Percentiles rank a stretch among this genome's conserved stretches.
These are phyloP conservation scores for Hypothenemus hampei DNA, from an alignment of 1,140 invertebrate genomes.

Conservation along the genomic window DNA sequence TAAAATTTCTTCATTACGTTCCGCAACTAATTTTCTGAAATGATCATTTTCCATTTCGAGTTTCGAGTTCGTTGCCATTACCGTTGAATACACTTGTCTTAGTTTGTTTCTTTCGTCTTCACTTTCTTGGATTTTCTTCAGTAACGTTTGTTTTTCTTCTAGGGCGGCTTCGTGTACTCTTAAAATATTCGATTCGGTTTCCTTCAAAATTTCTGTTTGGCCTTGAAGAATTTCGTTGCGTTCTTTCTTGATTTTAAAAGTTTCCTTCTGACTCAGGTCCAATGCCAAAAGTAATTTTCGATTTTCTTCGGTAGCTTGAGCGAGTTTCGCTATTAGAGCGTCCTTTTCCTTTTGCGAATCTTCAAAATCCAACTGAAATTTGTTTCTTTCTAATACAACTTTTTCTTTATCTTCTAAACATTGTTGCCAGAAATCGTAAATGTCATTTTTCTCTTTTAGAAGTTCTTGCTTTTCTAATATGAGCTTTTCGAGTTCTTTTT, in stretches of 20 bases:
- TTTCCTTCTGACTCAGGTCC: constrained; percentile 23
- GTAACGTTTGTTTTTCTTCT: constrained; percentile 30
- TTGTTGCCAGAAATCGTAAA: constrained; percentile 14
- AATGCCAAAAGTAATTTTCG: constrained; percentile 15
- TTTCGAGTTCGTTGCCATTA: constrained; percentile 37
- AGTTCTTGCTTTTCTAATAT: constrained; percentile 7
- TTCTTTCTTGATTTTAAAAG: constrained; percentile 28
- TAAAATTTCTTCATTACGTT: constrained; percentile 32
- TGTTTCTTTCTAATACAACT: constrained; percentile 1
- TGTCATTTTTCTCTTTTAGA: constrained; percentile 12
- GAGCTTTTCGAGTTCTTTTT: constrained; percentile 17
- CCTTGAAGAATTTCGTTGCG: constrained; percentile 30
- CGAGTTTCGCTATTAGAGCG: constrained; percentile 12
- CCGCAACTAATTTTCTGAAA: constrained; percentile 35
- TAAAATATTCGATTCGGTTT: constrained; percentile 31
- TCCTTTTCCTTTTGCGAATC: constrained; percentile 5
- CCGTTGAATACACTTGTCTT: constrained; percentile 34
- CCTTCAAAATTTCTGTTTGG: constrained; percentile 32
- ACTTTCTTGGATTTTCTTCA: constrained; percentile 20
- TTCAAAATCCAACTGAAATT: not conserved
- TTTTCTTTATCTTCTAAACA: constrained; percentile 22
- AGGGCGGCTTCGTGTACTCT: constrained; percentile 29
- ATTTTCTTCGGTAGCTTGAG: constrained; percentile 9
- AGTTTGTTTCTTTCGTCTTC: constrained; percentile 36
- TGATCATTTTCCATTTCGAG: constrained; percentile 36